Percentiles rank a stretch among this genome's conserved stretches.
Conservation (phyloP, 2,888 invertebrate species). For the Gandaritis pyraliata region DNA sequence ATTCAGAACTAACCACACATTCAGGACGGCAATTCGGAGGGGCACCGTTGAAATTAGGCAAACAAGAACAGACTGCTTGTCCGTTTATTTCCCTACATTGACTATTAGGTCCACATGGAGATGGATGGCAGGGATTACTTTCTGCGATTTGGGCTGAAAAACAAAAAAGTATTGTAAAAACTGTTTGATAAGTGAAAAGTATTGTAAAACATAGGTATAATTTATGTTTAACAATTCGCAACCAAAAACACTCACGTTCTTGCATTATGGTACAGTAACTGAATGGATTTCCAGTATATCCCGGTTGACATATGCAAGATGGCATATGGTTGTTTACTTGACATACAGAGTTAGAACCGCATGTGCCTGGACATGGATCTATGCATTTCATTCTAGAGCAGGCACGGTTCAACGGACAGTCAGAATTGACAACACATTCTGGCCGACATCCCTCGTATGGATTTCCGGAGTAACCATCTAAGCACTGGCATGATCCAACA, state of each 20-base stretch:
- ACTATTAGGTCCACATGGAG: slow-evolving; percentile 91
- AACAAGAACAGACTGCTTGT: slow-evolving; percentile 89
- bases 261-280: slow-evolving; percentile 80
- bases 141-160: slow-evolving; percentile 65
- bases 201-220: too few species aligned
- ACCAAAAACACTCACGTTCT: slow-evolving; percentile 68
- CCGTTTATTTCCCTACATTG: slow-evolving; percentile 89
- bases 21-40: slow-evolving; percentile 90
- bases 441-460: slow-evolving; percentile 91
- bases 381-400: slow-evolving; percentile 90
- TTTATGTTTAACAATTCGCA: neutral
- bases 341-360: slow-evolving; percentile 89
- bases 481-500: slow-evolving; percentile 88
- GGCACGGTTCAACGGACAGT: slow-evolving; percentile 88
- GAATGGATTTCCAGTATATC: slow-evolving; percentile 88
- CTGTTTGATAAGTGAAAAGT: too few species aligned
- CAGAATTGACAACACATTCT: slow-evolving; percentile 89
- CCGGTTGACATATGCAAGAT: slow-evolving; percentile 87
- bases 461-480: slow-evolving; percentile 87
- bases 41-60: slow-evolving; percentile 86
- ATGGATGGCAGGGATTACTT: slow-evolving; percentile 72
- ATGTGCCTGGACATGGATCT: slow-evolving; percentile 92
- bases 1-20: slow-evolving; percentile 88
- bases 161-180: slow-evolving; percentile 1
- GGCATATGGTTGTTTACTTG: slow-evolving; percentile 90